A percentile compares a stretch with the other conserved stretches of the same genome.
Evolutionary conservation across 53 echinoderm and acorn worm genomes (phyloP).

Genomic region (Crossaster papposus): DNA sequence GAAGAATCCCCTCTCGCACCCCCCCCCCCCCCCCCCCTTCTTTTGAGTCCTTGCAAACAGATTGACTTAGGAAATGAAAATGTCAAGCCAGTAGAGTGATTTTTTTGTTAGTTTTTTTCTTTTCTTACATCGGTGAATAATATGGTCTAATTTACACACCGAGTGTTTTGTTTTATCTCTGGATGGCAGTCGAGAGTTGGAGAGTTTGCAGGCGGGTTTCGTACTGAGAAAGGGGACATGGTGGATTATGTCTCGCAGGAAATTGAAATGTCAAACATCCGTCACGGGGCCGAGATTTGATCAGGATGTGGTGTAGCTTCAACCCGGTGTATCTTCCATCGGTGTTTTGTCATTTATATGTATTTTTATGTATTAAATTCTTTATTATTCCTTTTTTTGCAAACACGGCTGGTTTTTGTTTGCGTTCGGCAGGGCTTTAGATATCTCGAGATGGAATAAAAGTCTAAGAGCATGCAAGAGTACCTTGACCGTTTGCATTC

Average conservation of each 20-base stretch:
- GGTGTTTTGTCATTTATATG: no score
- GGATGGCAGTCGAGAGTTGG: neutral
- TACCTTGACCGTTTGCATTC: no score
- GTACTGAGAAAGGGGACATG: neutral
- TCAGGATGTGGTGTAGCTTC: neutral
- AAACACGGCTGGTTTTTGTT: no score
- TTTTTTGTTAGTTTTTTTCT: neutral
- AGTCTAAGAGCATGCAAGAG: no score
- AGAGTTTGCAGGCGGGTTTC: neutral
- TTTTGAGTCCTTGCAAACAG: neutral
- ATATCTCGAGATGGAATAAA: no score
- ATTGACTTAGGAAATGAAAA: slow-evolving; percentile 25
- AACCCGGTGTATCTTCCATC: neutral
- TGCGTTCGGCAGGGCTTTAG: no score
- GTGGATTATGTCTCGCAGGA: slow-evolving; percentile 21
- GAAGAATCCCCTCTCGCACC: no score
- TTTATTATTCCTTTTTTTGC: no score
- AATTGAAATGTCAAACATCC: slow-evolving; percentile 26
- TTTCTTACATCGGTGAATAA: neutral
- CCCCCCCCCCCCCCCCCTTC: neutral
- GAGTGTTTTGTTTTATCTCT: neutral
- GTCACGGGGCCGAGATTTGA: neutral
- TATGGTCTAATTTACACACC: neutral
- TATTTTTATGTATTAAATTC: no score
- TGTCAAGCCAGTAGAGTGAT: slow-evolving; percentile 19